A percentile compares a stretch with the other conserved stretches of the same genome.
These are phyloP conservation scores for Oxystoma pomonae DNA, from an alignment of 2,888 invertebrate genomes.

Conservation along the genomic window DNA sequence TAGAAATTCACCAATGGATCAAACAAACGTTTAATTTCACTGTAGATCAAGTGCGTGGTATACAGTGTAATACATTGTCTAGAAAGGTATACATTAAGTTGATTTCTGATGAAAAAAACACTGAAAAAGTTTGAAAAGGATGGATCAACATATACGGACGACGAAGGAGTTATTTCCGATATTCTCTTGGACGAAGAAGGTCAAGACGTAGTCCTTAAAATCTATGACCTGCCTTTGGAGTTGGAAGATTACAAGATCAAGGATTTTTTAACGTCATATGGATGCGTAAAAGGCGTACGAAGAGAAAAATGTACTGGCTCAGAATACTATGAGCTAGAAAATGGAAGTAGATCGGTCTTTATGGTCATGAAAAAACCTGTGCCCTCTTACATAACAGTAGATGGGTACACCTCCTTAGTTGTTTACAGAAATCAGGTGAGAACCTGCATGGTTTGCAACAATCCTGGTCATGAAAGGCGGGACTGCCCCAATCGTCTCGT, in stretches of 20 bases:
- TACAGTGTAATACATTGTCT: background rate
- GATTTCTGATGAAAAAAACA: background rate
- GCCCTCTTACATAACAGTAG: background rate
- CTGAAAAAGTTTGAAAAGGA: background rate
- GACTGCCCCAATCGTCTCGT: background rate
- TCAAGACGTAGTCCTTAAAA: background rate
- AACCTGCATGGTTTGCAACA: background rate
- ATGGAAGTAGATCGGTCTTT: background rate
- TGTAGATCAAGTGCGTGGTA: background rate
- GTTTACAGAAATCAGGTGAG: background rate
- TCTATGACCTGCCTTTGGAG: slow-evolving; percentile 1
- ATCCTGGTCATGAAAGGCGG: background rate
- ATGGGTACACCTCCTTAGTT: background rate
- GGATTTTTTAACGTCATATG: background rate
- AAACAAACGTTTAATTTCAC: background rate
- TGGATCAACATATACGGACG: background rate
- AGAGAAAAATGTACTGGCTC: background rate
- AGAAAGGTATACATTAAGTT: background rate
- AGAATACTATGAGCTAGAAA: background rate
- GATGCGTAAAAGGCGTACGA: background rate
- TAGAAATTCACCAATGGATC: background rate
- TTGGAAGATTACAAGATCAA: background rate
- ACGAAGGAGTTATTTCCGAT: background rate
- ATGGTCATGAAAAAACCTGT: background rate
- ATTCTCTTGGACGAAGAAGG: background rate